A percentile compares a stretch with the other conserved stretches of the same genome.
phyloP scores from a whole-genome alignment of 2,888 invertebrate species.

The Oithona nana region DNA sequence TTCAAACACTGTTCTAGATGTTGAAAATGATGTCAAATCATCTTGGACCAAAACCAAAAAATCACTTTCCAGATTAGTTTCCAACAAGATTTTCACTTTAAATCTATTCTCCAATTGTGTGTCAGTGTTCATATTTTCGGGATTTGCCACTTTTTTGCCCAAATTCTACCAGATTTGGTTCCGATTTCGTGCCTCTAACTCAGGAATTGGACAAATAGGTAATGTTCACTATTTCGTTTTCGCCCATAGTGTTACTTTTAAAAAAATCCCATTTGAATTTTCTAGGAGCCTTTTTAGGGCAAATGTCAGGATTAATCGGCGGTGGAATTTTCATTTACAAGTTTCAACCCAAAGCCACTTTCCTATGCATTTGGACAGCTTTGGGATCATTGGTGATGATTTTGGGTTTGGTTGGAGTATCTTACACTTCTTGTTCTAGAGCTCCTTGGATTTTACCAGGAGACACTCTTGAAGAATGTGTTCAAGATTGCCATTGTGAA shows the following conservation, averaged over 20 bases:
- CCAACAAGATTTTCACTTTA: conserved; percentile 30
- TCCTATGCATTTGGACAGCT: conserved; percentile 25
- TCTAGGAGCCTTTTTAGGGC: conserved; percentile 25
- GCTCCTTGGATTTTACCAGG: background rate
- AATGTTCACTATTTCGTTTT: too few species aligned
- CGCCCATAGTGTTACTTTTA: too few species aligned
- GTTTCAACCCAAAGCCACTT: conserved; percentile 25
- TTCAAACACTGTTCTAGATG: too few species aligned
- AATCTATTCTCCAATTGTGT: conserved; percentile 31
- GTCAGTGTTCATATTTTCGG: conserved; percentile 29
- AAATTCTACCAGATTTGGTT: conserved; percentile 37
- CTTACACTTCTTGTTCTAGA: background rate
- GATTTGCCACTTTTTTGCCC: conserved; percentile 35
- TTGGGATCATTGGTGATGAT: conserved; percentile 13
- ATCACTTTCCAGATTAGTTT: conserved; percentile 26
- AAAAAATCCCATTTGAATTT: background rate
- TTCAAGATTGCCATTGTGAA: background rate
- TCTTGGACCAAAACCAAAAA: conserved; percentile 21
- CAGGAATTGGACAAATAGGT: too few species aligned
- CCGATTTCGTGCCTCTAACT: background rate
- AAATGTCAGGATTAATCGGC: conserved; percentile 19
- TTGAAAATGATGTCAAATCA: too few species aligned
- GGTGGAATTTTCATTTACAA: conserved; percentile 24
- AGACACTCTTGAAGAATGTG: background rate
- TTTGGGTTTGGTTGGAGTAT: background rate